Evolutionary conservation across 1,140 invertebrate genomes (phyloP).

Genomic region (Eriosoma lanigerum): DNA sequence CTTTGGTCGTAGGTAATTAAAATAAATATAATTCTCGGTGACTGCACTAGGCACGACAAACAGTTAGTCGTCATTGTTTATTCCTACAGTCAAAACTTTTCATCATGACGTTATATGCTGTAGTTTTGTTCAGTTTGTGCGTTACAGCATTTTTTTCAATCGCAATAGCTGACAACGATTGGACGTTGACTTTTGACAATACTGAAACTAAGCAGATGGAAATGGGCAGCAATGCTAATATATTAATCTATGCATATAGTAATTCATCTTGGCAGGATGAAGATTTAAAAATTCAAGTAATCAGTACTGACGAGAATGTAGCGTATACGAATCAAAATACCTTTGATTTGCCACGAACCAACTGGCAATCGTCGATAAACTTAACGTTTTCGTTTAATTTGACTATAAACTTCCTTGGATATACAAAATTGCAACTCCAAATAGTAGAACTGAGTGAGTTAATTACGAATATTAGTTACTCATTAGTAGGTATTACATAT

Average conservation of each 20-base stretch:
- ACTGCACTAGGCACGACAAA: no score
- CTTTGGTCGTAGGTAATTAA: no score
- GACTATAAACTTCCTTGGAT: conserved; percentile 24
- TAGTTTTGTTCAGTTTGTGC: background rate
- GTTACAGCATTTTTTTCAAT: background rate
- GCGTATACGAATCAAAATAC: background rate
- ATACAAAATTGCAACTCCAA: conserved; percentile 30
- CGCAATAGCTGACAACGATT: background rate
- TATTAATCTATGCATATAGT: background rate
- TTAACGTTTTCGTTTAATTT: background rate
- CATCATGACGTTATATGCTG: background rate
- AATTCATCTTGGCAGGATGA: background rate
- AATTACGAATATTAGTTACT: background rate
- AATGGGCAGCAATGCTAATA: conserved; percentile 13
- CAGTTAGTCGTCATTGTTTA: no score
- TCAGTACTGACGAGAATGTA: conserved; percentile 14
- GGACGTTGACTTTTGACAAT: background rate
- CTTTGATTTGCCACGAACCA: conserved; percentile 27
- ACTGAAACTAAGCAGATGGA: background rate
- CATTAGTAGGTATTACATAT: no score
- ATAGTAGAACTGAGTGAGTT: conserved; percentile 25
- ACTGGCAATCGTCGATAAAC: background rate
- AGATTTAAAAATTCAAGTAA: conserved; percentile 9
- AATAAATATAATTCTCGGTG: no score
- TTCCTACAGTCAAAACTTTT: no score